Percentiles rank a stretch among this genome's conserved stretches.
phyloP scores from a whole-genome alignment of 2,113 vertebrate genomes.

The Struthidea cinerea region DNA sequence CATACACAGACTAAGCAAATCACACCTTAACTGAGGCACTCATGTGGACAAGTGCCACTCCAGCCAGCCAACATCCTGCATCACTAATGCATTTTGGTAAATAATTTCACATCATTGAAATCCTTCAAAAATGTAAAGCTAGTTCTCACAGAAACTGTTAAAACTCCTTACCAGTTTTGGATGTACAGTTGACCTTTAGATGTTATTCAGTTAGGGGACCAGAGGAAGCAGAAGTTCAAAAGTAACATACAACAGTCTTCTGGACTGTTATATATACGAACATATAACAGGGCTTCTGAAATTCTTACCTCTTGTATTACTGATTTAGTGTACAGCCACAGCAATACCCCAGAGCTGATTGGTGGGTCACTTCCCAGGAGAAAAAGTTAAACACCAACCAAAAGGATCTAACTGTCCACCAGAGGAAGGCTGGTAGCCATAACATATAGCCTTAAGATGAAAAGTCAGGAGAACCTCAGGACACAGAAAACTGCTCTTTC shows the following conservation, averaged over 20 bases:
- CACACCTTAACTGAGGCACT: background rate
- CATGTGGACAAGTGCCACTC: background rate
- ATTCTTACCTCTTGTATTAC: background rate
- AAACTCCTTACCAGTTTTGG: background rate
- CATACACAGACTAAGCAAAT: background rate
- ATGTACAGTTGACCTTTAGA: background rate
- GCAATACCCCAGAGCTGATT: background rate
- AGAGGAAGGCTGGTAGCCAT: background rate
- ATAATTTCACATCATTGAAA: background rate
- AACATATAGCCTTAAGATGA: background rate
- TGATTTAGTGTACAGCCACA: background rate
- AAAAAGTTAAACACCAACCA: background rate
- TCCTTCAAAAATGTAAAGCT: background rate
- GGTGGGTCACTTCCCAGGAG: background rate
- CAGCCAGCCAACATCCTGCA: background rate
- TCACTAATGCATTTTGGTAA: background rate
- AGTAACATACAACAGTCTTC: background rate
- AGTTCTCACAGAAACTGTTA: background rate
- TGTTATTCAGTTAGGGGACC: background rate
- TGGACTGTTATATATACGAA: too few relatives aligned
- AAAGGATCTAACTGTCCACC: background rate
- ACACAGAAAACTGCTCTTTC: background rate
- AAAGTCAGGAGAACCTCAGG: background rate
- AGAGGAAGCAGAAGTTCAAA: background rate
- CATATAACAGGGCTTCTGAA: background rate